These are phyloP conservation scores for Ormia ochracea DNA, from an alignment of 2,888 invertebrate species.

Conservation along the genomic window DNA sequence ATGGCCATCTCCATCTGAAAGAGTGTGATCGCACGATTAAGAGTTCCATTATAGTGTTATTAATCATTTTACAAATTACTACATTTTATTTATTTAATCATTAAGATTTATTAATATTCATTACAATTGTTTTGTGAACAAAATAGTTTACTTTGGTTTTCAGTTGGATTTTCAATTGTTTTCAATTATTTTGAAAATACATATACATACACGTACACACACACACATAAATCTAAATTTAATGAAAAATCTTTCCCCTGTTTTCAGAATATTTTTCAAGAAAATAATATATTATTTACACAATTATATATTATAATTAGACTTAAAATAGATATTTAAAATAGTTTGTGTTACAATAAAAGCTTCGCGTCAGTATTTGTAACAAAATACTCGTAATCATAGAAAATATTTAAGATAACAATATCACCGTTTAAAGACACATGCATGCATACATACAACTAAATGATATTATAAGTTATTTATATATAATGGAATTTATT, in stretches of 20 bases:
- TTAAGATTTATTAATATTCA: conserved; percentile 19
- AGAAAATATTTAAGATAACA: conserved; percentile 31
- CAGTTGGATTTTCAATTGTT: conserved; percentile 16
- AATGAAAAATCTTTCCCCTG: background rate
- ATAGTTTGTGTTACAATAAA: too few species aligned
- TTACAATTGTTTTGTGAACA: conserved; percentile 36
- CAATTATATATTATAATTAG: background rate
- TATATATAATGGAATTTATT: too few species aligned
- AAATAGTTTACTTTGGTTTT: conserved; percentile 60
- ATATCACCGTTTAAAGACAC: conserved; percentile 52
- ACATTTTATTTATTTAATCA: background rate
- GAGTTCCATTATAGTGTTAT: too few species aligned
- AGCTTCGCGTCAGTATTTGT: too few species aligned
- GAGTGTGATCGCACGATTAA: too few species aligned
- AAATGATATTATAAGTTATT: background rate
- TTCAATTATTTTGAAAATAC: conserved; percentile 3
- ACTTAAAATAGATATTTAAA: too few species aligned
- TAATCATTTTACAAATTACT: background rate
- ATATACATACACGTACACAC: too few species aligned
- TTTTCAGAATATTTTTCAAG: background rate
- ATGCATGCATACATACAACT: background rate
- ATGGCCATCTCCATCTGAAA: too few species aligned
- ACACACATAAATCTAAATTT: conserved; percentile 29
- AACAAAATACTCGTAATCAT: background rate
- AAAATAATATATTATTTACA: conserved; percentile 52